Evolutionary conservation across 2,888 invertebrate species (phyloP).

Genomic region (Germaria angustata): DNA sequence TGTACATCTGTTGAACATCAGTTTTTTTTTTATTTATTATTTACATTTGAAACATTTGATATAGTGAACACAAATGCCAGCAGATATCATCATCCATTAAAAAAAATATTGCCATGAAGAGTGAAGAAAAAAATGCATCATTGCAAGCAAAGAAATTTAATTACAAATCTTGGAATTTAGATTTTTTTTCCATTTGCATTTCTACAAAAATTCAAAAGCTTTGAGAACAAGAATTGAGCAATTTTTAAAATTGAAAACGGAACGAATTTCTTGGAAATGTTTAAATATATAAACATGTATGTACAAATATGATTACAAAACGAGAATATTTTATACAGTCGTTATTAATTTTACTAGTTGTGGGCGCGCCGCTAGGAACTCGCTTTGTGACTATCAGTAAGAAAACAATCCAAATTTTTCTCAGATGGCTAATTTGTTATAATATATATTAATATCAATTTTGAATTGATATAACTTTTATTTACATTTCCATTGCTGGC

Average conservation of each 20-base stretch:
- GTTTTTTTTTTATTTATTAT: slow-evolving; percentile 26
- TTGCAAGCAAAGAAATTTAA: slow-evolving; percentile 5
- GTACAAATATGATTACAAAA: too few relatives aligned
- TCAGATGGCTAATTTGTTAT: too few relatives aligned
- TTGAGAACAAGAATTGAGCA: neutral
- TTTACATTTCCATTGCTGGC: too few relatives aligned
- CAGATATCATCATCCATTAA: slow-evolving; percentile 1
- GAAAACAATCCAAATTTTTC: too few relatives aligned
- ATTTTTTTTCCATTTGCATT: slow-evolving; percentile 12
- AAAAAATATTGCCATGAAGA: slow-evolving; percentile 4
- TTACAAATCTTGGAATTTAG: slow-evolving; percentile 44
- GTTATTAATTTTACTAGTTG: too few relatives aligned
- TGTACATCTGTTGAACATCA: slow-evolving; percentile 16
- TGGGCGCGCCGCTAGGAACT: too few relatives aligned
- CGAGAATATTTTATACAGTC: too few relatives aligned
- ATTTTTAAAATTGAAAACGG: neutral
- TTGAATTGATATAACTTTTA: too few relatives aligned
- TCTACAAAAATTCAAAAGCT: neutral
- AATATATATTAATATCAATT: too few relatives aligned
- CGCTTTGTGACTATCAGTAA: too few relatives aligned
- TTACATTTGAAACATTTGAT: slow-evolving; percentile 6
- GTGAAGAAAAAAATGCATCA: neutral
- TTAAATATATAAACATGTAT: too few relatives aligned
- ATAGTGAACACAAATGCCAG: neutral
- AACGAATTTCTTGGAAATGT: neutral